Percentiles rank a stretch among this genome's conserved stretches.
Conservation (phyloP, 2,113 vertebrate species). For the Lampris megalopsis region DNA sequence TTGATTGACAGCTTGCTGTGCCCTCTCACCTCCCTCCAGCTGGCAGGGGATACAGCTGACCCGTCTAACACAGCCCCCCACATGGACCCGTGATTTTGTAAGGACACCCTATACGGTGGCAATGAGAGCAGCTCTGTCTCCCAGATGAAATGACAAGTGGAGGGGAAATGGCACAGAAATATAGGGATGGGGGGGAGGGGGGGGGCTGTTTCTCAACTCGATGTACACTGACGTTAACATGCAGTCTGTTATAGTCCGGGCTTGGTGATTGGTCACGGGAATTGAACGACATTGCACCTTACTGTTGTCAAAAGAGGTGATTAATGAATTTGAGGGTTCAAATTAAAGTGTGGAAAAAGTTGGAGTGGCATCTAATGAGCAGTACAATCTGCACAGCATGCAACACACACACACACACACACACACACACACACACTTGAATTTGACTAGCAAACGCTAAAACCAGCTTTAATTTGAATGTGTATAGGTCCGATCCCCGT, state of each 20-base stretch:
- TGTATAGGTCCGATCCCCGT: not conserved
- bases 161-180: not conserved
- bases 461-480: slow-evolving; percentile 31
- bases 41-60: slow-evolving; percentile 58
- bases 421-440: slow-evolving; percentile 3
- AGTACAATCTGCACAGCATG: slow-evolving; percentile 4
- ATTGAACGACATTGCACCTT: slow-evolving; percentile 34
- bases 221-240: no score
- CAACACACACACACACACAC: slow-evolving; percentile 35
- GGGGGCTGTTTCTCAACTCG: no score
- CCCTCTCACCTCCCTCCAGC: slow-evolving; percentile 54
- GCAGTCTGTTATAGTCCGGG: no score
- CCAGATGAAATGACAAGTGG: slow-evolving; percentile 33
- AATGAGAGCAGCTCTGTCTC: slow-evolving; percentile 15
- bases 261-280: slow-evolving; percentile 34
- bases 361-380: slow-evolving; percentile 32
- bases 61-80: slow-evolving; percentile 20
- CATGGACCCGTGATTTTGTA: slow-evolving; percentile 44
- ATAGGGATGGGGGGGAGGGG: no score
- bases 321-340: slow-evolving; percentile 39
- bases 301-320: slow-evolving; percentile 35
- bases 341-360: slow-evolving; percentile 23
- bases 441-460: slow-evolving; percentile 27
- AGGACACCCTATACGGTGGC: slow-evolving; percentile 38
- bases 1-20: slow-evolving; percentile 63